phyloP scores from a whole-genome alignment of 2,113 vertebrate genomes.

The Pyrgilauda ruficollis region DNA sequence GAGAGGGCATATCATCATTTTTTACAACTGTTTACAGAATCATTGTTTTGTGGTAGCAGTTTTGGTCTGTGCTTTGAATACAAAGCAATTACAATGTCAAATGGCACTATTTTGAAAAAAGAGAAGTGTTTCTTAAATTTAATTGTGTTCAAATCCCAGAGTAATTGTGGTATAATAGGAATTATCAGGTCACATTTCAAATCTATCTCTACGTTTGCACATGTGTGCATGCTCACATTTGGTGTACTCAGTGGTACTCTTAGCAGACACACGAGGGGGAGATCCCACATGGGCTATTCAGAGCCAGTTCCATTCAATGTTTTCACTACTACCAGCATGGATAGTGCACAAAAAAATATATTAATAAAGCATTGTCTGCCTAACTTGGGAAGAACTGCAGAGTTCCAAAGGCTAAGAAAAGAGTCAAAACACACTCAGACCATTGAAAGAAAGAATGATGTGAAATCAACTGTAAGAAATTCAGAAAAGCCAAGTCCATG shows the following conservation, averaged over 20 bases:
- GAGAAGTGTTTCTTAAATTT: not conserved
- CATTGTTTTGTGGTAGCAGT: not conserved
- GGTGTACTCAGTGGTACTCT: not conserved
- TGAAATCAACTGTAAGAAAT: not conserved
- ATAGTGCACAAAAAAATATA: not conserved
- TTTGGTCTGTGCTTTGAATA: not conserved
- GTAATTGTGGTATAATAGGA: not conserved
- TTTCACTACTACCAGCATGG: not conserved
- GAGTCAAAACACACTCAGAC: not conserved
- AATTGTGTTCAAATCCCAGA: not conserved
- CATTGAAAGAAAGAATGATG: not conserved
- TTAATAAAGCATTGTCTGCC: not conserved
- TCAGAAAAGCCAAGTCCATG: not conserved
- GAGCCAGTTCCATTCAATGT: not conserved
- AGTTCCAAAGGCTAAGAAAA: not conserved
- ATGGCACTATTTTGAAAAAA: not conserved
- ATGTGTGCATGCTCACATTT: not conserved
- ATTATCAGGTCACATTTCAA: not conserved
- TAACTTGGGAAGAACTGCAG: not conserved
- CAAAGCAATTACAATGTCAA: not conserved
- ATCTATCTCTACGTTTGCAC: not conserved
- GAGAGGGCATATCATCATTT: not conserved
- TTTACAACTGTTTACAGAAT: not conserved
- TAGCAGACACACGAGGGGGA: rapidly evolving
- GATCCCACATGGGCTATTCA: not conserved